Base-by-base conservation (phyloP, 2,888 invertebrate species). In the Atethmia centrago region DNA sequence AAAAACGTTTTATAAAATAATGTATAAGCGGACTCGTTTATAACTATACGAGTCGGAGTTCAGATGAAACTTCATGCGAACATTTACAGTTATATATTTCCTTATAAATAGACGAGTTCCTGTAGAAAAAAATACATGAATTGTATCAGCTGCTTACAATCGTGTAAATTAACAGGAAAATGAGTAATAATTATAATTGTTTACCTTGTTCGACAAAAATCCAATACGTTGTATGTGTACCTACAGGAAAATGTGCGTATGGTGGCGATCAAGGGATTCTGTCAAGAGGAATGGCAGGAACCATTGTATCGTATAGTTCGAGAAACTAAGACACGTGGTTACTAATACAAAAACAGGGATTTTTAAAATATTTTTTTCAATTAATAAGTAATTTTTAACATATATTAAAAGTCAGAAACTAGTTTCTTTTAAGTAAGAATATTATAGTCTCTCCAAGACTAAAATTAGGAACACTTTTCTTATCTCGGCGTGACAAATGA, bases 161-260 rank as follows among this genome's bases (percentile, higher is more conserved):
- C 40, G 42, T 25, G 55, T 64, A 67, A 67, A 66, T 67, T 73
- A 79, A 79, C 79, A 82, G 81, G 81, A 82, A 82, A 82, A 75
- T 47, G 31, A 45, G 25, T 69, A 66, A 56, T 74, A 62, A 69
- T 62, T 82, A 79, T 68, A 71, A 75, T 79, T 66, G 79, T 81
- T 82, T 81, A 79, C 83, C 53, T 66, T 69, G 53, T 79, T 45
- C 58, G 3, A 62, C 77, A 82, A 80, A 80, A 82, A 82, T 77
- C 82, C 80, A 76, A 67, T 68, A 25, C 10, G 40, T 61, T 14
- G 2, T 25, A 40, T 71, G 21, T 40, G 10, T 72, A 45, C 47
- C 28, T 73, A 70, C 28, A 82, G 79, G 83, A 82, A 81, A 81
- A 81, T 28, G 19, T 63, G 9, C 1, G 2, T 40, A 40, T 25